Conservation (phyloP, 1,140 invertebrate genomes). For the Hyles vespertilio region DNA sequence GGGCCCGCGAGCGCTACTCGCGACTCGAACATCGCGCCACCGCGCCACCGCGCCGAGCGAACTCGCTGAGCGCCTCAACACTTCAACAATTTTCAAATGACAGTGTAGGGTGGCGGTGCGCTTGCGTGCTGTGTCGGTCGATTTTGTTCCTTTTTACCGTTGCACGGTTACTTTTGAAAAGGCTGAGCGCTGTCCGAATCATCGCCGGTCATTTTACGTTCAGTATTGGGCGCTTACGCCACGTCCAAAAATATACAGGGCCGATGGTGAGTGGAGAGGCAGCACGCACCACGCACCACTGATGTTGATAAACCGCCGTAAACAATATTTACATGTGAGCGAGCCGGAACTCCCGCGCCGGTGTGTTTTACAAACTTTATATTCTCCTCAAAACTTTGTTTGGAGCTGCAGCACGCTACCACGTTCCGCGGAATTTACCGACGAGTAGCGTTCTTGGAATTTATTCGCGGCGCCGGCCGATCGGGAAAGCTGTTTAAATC, state of each 20-base stretch:
- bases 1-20: not conserved
- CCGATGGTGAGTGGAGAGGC: too few relatives aligned
- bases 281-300: too few relatives aligned
- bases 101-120: slow-evolving; percentile 47
- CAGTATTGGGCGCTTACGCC: slow-evolving; percentile 41
- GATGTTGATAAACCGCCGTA: too few relatives aligned
- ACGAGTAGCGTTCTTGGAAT: too few relatives aligned
- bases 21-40: not conserved
- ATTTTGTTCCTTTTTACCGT: slow-evolving; percentile 32
- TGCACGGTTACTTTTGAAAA: slow-evolving; percentile 7
- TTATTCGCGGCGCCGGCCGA: too few relatives aligned
- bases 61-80: slow-evolving; percentile 31
- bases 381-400: too few relatives aligned
- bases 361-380: too few relatives aligned
- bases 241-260: slow-evolving; percentile 55
- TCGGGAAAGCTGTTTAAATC: too few relatives aligned
- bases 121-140: slow-evolving; percentile 63
- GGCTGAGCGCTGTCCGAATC: slow-evolving; percentile 8
- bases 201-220: slow-evolving; percentile 7
- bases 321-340: too few relatives aligned
- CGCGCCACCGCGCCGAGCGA: slow-evolving; percentile 20
- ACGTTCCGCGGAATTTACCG: too few relatives aligned
- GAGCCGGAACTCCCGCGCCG: too few relatives aligned
- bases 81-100: slow-evolving; percentile 58
- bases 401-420: too few relatives aligned